Conservation (phyloP, 2,888 invertebrate species). For the Tolmerus cingulatus region DNA sequence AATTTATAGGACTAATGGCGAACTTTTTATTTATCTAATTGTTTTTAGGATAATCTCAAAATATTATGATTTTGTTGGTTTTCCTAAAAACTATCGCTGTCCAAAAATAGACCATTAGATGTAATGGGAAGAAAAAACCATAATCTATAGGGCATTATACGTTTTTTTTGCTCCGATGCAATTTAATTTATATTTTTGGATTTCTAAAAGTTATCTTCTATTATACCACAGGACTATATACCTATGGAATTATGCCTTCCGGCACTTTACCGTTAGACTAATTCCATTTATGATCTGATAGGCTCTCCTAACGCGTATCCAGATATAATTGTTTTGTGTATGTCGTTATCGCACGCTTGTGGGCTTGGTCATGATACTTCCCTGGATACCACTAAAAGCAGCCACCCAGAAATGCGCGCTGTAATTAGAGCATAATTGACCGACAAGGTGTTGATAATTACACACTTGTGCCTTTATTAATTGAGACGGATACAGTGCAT, state of each 20-base stretch:
- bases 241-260: background rate
- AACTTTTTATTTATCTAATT: too few species aligned
- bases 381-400: conserved; percentile 23
- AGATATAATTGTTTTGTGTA: conserved; percentile 13
- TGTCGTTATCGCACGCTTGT: background rate
- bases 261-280: background rate
- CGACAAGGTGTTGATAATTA: conserved; percentile 20
- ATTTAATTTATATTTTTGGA: background rate
- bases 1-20: too few species aligned
- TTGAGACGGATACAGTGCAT: background rate
- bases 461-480: background rate
- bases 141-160: too few species aligned
- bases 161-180: too few species aligned
- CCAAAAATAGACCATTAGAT: too few species aligned
- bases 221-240: background rate
- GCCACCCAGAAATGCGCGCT: background rate
- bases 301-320: background rate
- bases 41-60: too few species aligned
- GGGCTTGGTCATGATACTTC: conserved; percentile 4
- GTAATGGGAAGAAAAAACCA: too few species aligned
- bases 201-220: background rate
- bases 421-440: conserved; percentile 12
- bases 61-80: too few species aligned
- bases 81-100: too few species aligned
- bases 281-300: background rate